Evolutionary conservation across 2,113 vertebrate species (phyloP).

Genomic region (Platysteira castanea): DNA sequence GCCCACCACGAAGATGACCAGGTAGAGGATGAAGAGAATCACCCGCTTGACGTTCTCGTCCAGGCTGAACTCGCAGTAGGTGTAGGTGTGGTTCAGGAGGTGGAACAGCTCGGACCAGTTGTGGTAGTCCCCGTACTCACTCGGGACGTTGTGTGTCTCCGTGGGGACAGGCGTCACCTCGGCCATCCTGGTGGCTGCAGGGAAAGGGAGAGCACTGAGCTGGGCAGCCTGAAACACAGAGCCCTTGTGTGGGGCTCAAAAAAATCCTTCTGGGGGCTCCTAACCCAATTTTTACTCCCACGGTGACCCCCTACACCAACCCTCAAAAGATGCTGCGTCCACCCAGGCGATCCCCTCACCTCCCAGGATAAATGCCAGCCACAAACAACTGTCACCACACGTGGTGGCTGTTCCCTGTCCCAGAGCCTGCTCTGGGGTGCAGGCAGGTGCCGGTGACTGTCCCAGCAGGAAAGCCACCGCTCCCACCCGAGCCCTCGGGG

Average conservation of each 20-base stretch:
- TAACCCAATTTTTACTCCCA: neutral
- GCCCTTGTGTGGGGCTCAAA: accelerated
- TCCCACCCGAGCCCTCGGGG: accelerated
- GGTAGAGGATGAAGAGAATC: slow-evolving; percentile 85
- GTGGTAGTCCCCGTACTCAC: slow-evolving; percentile 51
- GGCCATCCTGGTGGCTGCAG: slow-evolving; percentile 52
- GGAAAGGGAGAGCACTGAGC: neutral
- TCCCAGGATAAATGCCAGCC: neutral
- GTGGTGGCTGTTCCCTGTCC: neutral
- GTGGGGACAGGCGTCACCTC: neutral
- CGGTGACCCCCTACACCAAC: neutral
- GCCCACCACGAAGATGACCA: slow-evolving; percentile 86
- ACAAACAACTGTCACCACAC: neutral
- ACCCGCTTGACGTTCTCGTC: slow-evolving; percentile 72
- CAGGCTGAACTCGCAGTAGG: slow-evolving; percentile 75
- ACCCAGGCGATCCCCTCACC: accelerated
- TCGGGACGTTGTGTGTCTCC: neutral
- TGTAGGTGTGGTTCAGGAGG: slow-evolving; percentile 75
- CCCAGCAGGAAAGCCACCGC: accelerated
- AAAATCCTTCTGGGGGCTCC: neutral
- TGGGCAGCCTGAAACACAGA: neutral
- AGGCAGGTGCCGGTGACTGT: accelerated
- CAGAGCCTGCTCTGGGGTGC: neutral
- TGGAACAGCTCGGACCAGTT: slow-evolving; percentile 74
- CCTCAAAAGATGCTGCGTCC: neutral